These are phyloP conservation scores for Cottoperca gobio DNA, from an alignment of 2,797 vertebrate species.

Conservation along the genomic window DNA sequence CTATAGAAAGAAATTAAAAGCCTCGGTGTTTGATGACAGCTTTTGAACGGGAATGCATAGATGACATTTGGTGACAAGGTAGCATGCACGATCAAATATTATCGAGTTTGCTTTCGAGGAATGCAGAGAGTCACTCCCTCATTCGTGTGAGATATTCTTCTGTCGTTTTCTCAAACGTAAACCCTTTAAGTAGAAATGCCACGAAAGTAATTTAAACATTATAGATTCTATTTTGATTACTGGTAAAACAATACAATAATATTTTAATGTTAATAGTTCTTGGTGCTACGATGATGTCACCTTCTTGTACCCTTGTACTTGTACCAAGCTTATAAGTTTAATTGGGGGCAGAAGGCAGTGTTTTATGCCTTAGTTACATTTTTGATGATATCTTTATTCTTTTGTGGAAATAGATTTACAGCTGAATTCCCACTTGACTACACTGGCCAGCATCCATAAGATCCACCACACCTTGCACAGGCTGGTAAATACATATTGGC, in stretches of 20 bases:
- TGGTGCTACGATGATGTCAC: slow-evolving; percentile 60
- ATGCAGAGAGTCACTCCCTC: slow-evolving; percentile 63
- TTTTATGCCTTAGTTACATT: slow-evolving; percentile 15
- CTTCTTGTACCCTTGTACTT: slow-evolving; percentile 47
- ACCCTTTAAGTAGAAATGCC: slow-evolving; percentile 7
- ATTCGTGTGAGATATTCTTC: slow-evolving; percentile 39
- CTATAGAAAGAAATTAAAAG: slow-evolving; percentile 15
- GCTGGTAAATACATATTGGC: slow-evolving; percentile 89
- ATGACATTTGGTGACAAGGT: slow-evolving; percentile 46
- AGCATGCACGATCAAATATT: slow-evolving; percentile 22
- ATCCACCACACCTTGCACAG: slow-evolving; percentile 99
- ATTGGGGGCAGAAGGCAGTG: slow-evolving; percentile 19
- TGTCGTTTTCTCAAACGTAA: slow-evolving; percentile 26
- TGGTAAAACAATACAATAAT: not conserved
- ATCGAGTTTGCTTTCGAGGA: slow-evolving; percentile 48
- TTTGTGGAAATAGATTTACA: slow-evolving; percentile 91
- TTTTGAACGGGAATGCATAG: slow-evolving; percentile 1
- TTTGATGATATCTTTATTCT: slow-evolving; percentile 13
- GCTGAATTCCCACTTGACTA: slow-evolving; percentile 99
- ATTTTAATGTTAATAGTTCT: too few relatives aligned
- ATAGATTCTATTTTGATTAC: not conserved
- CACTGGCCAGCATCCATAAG: slow-evolving; percentile 99
- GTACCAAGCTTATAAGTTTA: slow-evolving; percentile 8
- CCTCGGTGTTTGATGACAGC: slow-evolving; percentile 29
- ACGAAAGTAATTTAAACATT: not conserved